These are phyloP conservation scores for Bubo scandiacus DNA, from an alignment of 2,113 vertebrate species.

Conservation along the genomic window DNA sequence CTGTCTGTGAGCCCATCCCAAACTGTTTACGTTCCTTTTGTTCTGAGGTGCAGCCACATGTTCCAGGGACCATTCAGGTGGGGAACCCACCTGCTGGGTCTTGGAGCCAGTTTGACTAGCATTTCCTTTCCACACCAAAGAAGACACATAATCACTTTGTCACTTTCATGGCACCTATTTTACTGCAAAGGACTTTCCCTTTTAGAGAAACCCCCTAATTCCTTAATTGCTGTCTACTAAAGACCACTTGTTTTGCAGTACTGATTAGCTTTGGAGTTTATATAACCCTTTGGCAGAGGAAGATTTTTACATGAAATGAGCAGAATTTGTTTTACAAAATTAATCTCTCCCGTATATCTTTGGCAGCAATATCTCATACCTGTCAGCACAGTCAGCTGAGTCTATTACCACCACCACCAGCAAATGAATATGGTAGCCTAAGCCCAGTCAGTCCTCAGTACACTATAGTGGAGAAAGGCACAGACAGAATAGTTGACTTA, in stretches of 20 bases:
- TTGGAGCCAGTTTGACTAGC: slow-evolving; percentile 44
- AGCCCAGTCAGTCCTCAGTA: background rate
- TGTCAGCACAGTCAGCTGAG: background rate
- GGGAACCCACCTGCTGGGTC: slow-evolving; percentile 44
- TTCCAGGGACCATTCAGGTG: slow-evolving; percentile 33
- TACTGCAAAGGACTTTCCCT: slow-evolving; percentile 45
- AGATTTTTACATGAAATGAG: background rate
- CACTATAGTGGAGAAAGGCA: background rate
- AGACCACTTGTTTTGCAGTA: slow-evolving; percentile 41
- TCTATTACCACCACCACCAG: background rate
- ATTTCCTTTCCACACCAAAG: slow-evolving; percentile 54
- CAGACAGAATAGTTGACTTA: background rate
- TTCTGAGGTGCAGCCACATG: slow-evolving; percentile 29
- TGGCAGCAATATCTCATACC: background rate
- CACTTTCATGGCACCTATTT: slow-evolving; percentile 50
- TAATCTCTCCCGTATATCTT: background rate
- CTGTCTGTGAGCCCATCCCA: background rate
- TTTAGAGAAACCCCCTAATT: background rate
- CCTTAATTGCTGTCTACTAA: slow-evolving; percentile 36
- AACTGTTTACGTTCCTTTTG: slow-evolving; percentile 28
- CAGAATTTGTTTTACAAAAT: background rate
- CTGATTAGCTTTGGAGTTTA: background rate
- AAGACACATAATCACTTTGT: slow-evolving; percentile 58
- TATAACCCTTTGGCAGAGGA: background rate
- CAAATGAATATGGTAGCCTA: background rate